A percentile compares a stretch with the other conserved stretches of the same genome.
Evolutionary conservation across 2,113 vertebrate genomes (phyloP).

Genomic region (Marcusenius ussheri): DNA sequence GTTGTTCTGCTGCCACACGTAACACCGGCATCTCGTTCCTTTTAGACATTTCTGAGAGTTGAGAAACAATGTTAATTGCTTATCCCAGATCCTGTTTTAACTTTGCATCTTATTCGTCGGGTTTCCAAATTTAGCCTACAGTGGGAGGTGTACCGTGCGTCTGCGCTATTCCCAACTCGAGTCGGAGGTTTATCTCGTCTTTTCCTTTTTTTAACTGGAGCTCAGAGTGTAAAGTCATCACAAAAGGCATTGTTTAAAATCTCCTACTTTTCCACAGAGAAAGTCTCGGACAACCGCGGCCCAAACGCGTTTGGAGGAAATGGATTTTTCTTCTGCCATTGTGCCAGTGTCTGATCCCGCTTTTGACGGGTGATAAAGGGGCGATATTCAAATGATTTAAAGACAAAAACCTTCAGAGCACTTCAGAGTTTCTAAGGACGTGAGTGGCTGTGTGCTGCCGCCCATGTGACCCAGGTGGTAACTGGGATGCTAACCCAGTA

Average conservation of each 20-base stretch:
- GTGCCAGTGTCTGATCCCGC: background rate
- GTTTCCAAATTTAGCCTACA: constrained; percentile 55
- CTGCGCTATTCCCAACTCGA: constrained; percentile 45
- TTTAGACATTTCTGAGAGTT: constrained; percentile 48
- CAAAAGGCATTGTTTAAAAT: constrained; percentile 60
- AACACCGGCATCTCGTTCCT: constrained; percentile 48
- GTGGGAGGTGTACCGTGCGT: constrained; percentile 59
- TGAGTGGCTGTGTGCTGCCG: background rate
- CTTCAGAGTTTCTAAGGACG: background rate
- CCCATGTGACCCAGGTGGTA: background rate
- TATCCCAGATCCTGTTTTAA: constrained; percentile 62
- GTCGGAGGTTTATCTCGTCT: constrained; percentile 11
- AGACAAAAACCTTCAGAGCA: background rate
- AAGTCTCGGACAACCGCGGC: background rate
- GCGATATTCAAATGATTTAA: background rate
- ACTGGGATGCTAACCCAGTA: background rate
- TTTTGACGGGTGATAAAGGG: background rate
- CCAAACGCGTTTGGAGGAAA: background rate
- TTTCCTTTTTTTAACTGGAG: constrained; percentile 45
- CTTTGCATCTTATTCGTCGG: constrained; percentile 51
- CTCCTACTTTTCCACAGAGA: constrained; percentile 41
- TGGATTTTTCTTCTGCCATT: background rate
- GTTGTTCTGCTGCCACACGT: constrained; percentile 62
- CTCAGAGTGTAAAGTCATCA: constrained; percentile 60
- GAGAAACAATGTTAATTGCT: constrained; percentile 68